phyloP scores from a whole-genome alignment of 2,113 vertebrate genomes.

The Caranx melampygus region DNA sequence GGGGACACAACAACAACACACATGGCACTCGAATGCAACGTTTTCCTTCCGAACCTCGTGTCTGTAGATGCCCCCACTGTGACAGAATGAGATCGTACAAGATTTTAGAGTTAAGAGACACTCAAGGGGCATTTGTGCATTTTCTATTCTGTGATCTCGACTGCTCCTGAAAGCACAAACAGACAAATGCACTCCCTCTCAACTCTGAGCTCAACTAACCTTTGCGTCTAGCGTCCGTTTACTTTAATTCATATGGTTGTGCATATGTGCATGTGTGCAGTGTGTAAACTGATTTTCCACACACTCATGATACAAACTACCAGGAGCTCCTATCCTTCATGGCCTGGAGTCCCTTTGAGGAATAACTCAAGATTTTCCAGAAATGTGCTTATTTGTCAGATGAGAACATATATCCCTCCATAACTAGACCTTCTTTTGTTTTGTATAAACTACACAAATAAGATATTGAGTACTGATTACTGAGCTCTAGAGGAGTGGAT shows the following conservation, averaged over 20 bases:
- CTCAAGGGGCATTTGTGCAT: constrained; percentile 26
- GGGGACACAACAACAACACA: constrained; percentile 22
- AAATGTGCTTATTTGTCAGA: too few species aligned
- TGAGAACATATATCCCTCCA: too few species aligned
- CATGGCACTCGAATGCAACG: constrained; percentile 21
- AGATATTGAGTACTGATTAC: too few species aligned
- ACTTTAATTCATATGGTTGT: constrained; percentile 11
- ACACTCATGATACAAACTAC: too few species aligned
- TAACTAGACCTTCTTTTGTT: too few species aligned
- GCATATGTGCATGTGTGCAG: neutral
- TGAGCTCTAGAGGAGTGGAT: too few species aligned
- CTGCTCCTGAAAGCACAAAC: constrained; percentile 26
- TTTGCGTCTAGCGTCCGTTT: neutral
- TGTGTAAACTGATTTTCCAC: too few species aligned
- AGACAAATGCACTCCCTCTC: constrained; percentile 2
- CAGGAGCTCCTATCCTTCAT: too few species aligned
- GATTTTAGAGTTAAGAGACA: constrained; percentile 22
- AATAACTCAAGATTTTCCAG: too few species aligned
- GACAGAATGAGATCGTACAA: constrained; percentile 40
- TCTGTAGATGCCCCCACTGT: constrained; percentile 15
- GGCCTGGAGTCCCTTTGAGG: too few species aligned
- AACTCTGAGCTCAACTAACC: neutral
- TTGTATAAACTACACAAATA: too few species aligned
- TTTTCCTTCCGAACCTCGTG: constrained; percentile 1
- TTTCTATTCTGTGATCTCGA: constrained; percentile 14